Base-by-base conservation (phyloP, 2,888 invertebrate species). In the Clivina fossor region DNA sequence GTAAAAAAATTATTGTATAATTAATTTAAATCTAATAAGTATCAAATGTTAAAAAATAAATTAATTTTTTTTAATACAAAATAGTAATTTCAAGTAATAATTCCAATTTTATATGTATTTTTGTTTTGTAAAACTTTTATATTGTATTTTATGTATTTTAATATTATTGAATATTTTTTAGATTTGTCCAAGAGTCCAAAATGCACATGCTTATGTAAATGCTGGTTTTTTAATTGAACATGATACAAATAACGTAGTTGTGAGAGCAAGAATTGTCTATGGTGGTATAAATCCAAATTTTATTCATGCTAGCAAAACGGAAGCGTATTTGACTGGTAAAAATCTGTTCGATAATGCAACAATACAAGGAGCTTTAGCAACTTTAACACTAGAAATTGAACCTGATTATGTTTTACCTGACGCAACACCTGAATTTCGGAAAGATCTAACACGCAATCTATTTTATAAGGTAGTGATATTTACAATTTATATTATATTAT, bases 391-490 rank as follows among this genome's bases (percentile, higher is more conserved):
- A 0, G 87, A 91, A 68, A 58, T 92, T 1, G 66, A 75, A 1
- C 84, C 89, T 0, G 81, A 82, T 50, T 74, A 77, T 8, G 69
- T 76, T 11, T 76, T 82, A 1, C 84, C 85, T 0, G 85, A 87
- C 64, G 81, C 86, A 1, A 79, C 83, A 0, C 81, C 85, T 0
- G 74, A 73, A 33, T 90, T 85, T 64, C 78, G 89, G 15, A 84
- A 82, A 65, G 77, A 77, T n/a, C 74, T 92, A 4, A 86, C 90
- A 0, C 74, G 85, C 50, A 80, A 85, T 2, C 73, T 92, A 13
- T 83, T 92, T 66, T 93, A 90, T 69, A 91, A 90, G 80, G 87
- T 85, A n/a, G n/a, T n/a, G n/a, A n/a, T n/a, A n/a, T n/a, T n/a
- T n/a, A n/a, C n/a, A n/a, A n/a, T n/a, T n/a, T n/a, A n/a, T n/a